Base-by-base conservation (phyloP, 2,888 invertebrate species). In the Drosophila flavopinicola region DNA sequence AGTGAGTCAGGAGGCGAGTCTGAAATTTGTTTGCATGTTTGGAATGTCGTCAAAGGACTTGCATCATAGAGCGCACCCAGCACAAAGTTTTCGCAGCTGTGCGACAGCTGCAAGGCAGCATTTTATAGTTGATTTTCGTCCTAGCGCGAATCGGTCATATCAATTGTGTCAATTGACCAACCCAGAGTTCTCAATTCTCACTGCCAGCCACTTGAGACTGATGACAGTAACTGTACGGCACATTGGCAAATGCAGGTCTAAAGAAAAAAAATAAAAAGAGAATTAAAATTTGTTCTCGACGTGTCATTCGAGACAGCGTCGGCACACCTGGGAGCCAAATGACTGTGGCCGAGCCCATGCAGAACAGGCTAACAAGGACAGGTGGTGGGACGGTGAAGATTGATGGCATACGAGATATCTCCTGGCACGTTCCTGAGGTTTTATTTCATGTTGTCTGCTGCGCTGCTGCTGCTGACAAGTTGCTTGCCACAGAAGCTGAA, bases 21-120 rank as follows among this genome's bases (percentile, higher is more conserved):
- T 48, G 24, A 66, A 71, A 41, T 45, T 45, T 51, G 64, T 39
- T 65, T 33, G 51, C 58, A 59, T 59, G 41, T 44, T 63, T 47
- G 32, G 44, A 51, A 57, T 68, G 57, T 77, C 58, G 63, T 80
- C 66, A 77, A 74, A 66, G 75, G 59, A 67, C 56, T 72, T 79
- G 66, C 66, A 54, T 60, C 69, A 68, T 39, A 65, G 30, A 48
- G 41, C 38, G 29, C 27, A 35, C 17, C 23, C 37, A 32, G 24
- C 37, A 39, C 25, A 48, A 35, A 39, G 53, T 52, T 53, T 48
- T 54, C 44, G 29, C 35, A 33, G 39, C 33, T 41, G 10, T 38
- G 53, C 60, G 44, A 59, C 71, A 71, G 68, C 61, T 72, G 77
- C 37, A 41, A 47, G 10, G 25, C 58, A 57, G 39, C 51, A 63